Evolutionary conservation across 23 tunicate genomes (phyloP), one percentile per base, ranked within the genome.

Genomic region (Aplidium turbinatum): DNA sequence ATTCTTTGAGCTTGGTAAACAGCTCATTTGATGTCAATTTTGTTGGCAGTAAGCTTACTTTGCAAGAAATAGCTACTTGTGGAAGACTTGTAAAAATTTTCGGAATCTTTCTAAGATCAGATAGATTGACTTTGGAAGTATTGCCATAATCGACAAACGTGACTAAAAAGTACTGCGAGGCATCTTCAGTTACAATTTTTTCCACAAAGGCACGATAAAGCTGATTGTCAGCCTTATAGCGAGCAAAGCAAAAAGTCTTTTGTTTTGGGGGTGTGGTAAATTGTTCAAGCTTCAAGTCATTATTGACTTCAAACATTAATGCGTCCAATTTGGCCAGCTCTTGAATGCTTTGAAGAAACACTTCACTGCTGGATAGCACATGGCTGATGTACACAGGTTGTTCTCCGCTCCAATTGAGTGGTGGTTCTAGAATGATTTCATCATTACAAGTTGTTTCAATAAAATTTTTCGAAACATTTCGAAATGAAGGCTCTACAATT

Each of bases 141-240:
- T 88, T 88, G 19, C 96, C 96, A 76, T 82, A 88, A 69, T 88
- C 96, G 35, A 85, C 52, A 58, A 73, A 88, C 31, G 33, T 33
- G 34, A 88, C 78, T 33, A 33, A 16, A n/a, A 56, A 31, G 1
- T 18, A 24, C n/a, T n/a, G n/a, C n/a, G n/a, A n/a, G n/a, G n/a
- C n/a, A 22, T 45, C 57, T 0, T 48, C 64, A 23, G 65, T 67
- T 16, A 57, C 28, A 1, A 58, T 33, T 0, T 35, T 29, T 18
- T 31, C 56, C 19, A 81, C 76, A 18, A 62, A 30, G 16, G 85
- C 94, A 22, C 94, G 68, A 46, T 87, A 87, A 16, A 72, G 40
- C 57, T 63, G 80, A 0, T 61, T 72, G 80, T 87, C 94, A 25
- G 53, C 86, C 3, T 58, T 32, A 45, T 34, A 81, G 11, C 70